Evolutionary conservation across 2,888 invertebrate genomes (phyloP).

Genomic region (Coecobrya sp.): DNA sequence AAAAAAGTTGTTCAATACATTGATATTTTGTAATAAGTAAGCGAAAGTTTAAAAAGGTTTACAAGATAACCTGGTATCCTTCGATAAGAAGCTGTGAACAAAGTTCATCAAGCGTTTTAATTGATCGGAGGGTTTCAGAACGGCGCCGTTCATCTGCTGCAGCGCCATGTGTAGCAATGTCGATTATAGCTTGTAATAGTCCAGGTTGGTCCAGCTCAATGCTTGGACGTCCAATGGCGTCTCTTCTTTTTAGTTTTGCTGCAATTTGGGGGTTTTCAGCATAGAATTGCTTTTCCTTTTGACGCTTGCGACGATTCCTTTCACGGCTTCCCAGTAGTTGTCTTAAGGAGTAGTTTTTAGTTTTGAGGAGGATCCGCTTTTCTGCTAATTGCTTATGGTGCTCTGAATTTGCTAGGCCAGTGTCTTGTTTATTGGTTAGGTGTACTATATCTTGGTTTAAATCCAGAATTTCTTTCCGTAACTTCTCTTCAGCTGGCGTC

Average conservation of each 20-base stretch:
- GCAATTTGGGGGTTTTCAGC: conserved; percentile 56
- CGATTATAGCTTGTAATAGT: conserved; percentile 86
- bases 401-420: no score
- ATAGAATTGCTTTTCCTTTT: not conserved
- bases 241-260: not conserved
- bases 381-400: no score
- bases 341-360: no score
- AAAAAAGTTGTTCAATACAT: not conserved
- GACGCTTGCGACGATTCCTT: not conserved
- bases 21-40: not conserved
- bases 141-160: conserved; percentile 80
- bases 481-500: no score
- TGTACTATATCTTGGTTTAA: no score
- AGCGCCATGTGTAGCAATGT: conserved; percentile 87
- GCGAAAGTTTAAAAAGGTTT: not conserved
- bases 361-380: no score
- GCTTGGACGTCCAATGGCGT: conserved; percentile 38
- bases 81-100: not conserved
- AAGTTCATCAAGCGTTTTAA: conserved; percentile 73
- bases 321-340: not conserved
- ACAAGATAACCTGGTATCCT: conserved; percentile 44
- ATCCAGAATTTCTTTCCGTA: no score
- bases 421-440: no score
- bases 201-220: conserved; percentile 86
- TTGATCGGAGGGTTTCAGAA: conserved; percentile 66